A percentile compares a stretch with the other conserved stretches of the same genome.
These are phyloP conservation scores for Helicorthomorpha holstii DNA, from an alignment of 1,140 invertebrate genomes.

Conservation along the genomic window DNA sequence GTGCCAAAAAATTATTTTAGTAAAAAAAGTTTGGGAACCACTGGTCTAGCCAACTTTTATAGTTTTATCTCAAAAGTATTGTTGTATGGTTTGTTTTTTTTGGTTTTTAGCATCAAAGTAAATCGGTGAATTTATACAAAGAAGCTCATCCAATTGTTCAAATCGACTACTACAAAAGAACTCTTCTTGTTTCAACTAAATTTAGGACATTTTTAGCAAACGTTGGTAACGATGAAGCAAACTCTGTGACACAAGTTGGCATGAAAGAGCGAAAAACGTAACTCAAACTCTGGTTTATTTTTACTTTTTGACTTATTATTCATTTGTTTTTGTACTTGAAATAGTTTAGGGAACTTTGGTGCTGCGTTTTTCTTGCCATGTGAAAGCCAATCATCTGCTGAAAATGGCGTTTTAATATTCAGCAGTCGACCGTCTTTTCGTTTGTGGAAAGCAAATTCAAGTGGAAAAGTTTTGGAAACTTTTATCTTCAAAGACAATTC, in stretches of 20 bases:
- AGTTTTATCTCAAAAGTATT: too few species aligned
- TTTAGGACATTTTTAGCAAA: constrained; percentile 54
- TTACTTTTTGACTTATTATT: constrained; percentile 3
- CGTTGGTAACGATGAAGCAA: constrained; percentile 36
- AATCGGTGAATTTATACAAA: constrained; percentile 60
- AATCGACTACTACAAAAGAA: constrained; percentile 56
- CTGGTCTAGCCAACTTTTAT: too few species aligned
- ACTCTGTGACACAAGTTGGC: constrained; percentile 57
- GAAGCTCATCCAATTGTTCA: constrained; percentile 71
- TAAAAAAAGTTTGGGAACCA: constrained; percentile 10
- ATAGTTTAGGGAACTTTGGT: constrained; percentile 25
- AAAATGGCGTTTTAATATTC: constrained; percentile 45
- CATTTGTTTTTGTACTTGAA: constrained; percentile 10
- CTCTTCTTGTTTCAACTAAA: constrained; percentile 57
- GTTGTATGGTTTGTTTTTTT: constrained; percentile 4
- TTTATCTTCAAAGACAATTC: constrained; percentile 49
- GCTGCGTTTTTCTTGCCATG: constrained; percentile 21
- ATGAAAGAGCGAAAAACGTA: constrained; percentile 70
- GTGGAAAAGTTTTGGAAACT: constrained; percentile 63
- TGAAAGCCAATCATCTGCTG: constrained; percentile 19
- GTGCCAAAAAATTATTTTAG: too few species aligned
- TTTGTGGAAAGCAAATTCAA: constrained; percentile 57
- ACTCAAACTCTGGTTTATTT: constrained; percentile 14
- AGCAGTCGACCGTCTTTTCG: constrained; percentile 57
- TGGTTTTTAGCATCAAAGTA: constrained; percentile 53